These are phyloP conservation scores for Cliona cf. orientalis DNA, from an alignment of 37 sponge, comb jelly and placozoan genomes.

Conservation along the genomic window DNA sequence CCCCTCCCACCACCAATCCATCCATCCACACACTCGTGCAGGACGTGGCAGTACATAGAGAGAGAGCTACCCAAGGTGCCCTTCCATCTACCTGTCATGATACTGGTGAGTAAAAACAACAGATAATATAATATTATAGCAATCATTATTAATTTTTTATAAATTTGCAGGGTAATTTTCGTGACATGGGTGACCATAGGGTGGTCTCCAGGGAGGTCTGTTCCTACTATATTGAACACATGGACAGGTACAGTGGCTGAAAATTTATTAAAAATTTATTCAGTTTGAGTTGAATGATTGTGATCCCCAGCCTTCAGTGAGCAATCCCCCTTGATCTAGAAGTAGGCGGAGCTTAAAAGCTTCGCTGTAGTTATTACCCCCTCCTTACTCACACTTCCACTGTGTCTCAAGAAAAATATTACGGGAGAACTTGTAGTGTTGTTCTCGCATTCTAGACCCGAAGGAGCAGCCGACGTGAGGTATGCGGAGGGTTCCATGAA, in stretches of 20 bases:
- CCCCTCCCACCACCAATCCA: neutral
- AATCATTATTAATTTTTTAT: neutral
- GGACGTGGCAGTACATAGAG: constrained; percentile 95
- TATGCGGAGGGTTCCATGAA: constrained; percentile 94
- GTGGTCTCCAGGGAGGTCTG: constrained; percentile 64
- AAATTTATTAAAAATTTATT: too few species aligned
- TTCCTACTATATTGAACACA: constrained; percentile 41
- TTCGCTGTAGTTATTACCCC: too few species aligned
- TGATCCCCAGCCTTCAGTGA: too few species aligned
- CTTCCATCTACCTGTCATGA: constrained; percentile 83
- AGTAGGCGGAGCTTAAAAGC: too few species aligned
- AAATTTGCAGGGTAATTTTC: constrained; percentile 69
- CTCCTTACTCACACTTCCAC: too few species aligned
- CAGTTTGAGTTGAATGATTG: too few species aligned
- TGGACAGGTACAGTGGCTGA: too few species aligned
- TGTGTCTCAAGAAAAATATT: too few species aligned
- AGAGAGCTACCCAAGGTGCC: constrained; percentile 82
- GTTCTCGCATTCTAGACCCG: constrained; percentile 31
- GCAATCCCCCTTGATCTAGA: too few species aligned
- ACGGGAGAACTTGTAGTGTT: too few species aligned
- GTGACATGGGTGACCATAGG: constrained; percentile 86
- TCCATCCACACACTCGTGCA: constrained; percentile 3
- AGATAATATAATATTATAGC: neutral
- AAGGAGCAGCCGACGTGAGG: constrained; percentile 81
- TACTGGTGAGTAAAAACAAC: constrained; percentile 69